Evolutionary conservation across 2,888 invertebrate species (phyloP).

Genomic region (Lamproptera curius): DNA sequence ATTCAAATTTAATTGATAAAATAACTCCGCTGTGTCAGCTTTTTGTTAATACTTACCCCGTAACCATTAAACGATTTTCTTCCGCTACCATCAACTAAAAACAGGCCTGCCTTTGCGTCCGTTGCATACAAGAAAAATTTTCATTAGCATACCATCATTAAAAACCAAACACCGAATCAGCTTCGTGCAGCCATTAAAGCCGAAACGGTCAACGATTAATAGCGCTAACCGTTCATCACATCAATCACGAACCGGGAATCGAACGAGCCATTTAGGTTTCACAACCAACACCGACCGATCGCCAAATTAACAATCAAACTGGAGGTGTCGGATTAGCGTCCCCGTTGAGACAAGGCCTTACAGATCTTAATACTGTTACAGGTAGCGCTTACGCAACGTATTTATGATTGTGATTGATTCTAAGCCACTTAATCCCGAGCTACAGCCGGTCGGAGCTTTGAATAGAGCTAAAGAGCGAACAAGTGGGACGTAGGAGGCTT

Average conservation of each 20-base stretch:
- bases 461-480: conserved; percentile 26
- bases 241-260: conserved; percentile 3
- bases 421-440: conserved; percentile 64
- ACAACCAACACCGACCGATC: conserved; percentile 20
- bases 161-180: too few species aligned
- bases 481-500: conserved; percentile 13
- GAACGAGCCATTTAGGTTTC: conserved; percentile 11
- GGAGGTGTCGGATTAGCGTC: conserved; percentile 24
- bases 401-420: conserved; percentile 68
- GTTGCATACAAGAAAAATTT: too few species aligned
- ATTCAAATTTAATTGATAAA: too few species aligned
- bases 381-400: conserved; percentile 58
- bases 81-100: too few species aligned
- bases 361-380: conserved; percentile 35
- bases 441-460: conserved; percentile 42
- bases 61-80: too few species aligned
- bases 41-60: too few species aligned
- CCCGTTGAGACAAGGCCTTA: conserved; percentile 27
- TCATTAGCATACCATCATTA: too few species aligned
- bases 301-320: conserved; percentile 35
- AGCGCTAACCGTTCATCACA: too few species aligned
- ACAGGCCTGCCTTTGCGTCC: too few species aligned
- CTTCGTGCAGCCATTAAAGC: neutral
- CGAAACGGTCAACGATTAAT: conserved; percentile 7
- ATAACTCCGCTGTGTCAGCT: too few species aligned